A percentile compares a stretch with the other conserved stretches of the same genome.
phyloP scores from a whole-genome alignment of 92 coral and sea anemone genomes.

The Metridium senile region DNA sequence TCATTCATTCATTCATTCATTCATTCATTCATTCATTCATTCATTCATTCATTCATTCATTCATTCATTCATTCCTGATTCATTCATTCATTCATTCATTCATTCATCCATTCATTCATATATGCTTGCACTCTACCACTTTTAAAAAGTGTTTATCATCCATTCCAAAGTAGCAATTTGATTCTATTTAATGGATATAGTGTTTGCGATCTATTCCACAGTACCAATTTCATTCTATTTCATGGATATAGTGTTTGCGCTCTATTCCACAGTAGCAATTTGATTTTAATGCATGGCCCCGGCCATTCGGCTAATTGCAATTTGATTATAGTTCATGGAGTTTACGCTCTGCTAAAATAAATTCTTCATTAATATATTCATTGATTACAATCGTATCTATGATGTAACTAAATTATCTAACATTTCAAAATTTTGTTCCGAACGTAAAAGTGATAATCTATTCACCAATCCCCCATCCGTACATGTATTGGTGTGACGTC shows the following conservation, averaged over 20 bases:
- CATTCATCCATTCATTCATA: not conserved
- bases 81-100: not conserved
- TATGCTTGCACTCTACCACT: not conserved
- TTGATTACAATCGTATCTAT: not conserved
- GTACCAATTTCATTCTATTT: not conserved
- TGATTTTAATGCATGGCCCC: too few species aligned
- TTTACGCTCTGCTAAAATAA: not conserved
- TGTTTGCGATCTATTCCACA: not conserved
- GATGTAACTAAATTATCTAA: not conserved
- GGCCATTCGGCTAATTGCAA: too few species aligned
- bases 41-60: not conserved
- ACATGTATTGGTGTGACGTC: constrained; percentile 1
- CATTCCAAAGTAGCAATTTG: not conserved
- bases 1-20: too few species aligned
- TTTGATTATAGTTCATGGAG: too few species aligned
- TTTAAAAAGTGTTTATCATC: not conserved
- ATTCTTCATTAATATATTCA: too few species aligned
- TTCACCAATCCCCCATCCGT: not conserved
- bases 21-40: not conserved
- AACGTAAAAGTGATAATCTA: not conserved
- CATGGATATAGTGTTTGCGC: not conserved
- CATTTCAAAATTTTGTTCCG: not conserved
- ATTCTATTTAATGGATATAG: not conserved
- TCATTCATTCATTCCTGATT: not conserved
- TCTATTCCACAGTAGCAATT: not conserved